These are phyloP conservation scores for Equus przewalskii DNA, from an alignment of 2,113 vertebrate genomes.

Conservation along the genomic window DNA sequence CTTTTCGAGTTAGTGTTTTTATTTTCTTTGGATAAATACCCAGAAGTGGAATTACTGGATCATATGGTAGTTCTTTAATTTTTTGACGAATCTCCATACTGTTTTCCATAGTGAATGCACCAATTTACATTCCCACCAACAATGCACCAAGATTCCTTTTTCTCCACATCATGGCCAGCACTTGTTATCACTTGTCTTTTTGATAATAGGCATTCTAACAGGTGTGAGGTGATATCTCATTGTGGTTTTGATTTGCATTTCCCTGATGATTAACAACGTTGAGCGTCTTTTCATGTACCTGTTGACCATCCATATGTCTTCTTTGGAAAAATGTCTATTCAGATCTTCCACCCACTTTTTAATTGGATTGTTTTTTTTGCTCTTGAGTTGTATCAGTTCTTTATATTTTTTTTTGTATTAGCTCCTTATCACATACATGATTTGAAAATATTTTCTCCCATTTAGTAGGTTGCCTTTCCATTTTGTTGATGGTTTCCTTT, in stretches of 20 bases:
- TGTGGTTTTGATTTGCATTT: not conserved
- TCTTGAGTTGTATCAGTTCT: not conserved
- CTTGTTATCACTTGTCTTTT: not conserved
- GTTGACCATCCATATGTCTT: not conserved
- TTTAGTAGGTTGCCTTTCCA: not conserved
- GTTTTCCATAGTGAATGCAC: not conserved
- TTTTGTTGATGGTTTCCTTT: not conserved
- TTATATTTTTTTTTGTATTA: not conserved
- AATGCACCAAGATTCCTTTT: not conserved
- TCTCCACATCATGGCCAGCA: not conserved
- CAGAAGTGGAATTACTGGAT: not conserved
- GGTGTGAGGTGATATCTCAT: not conserved
- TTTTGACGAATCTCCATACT: not conserved
- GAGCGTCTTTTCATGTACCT: not conserved
- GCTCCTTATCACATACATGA: not conserved
- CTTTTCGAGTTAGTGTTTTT: not conserved
- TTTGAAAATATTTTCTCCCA: not conserved
- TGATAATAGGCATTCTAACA: not conserved
- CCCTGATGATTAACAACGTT: not conserved
- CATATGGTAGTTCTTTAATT: not conserved
- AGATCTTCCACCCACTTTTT: not conserved
- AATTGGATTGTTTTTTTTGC: not conserved
- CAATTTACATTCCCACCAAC: not conserved
- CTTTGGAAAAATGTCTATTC: not conserved
- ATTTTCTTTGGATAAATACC: not conserved